Evolutionary conservation across 2,888 invertebrate species (phyloP).

Genomic region (Buathra laborator): DNA sequence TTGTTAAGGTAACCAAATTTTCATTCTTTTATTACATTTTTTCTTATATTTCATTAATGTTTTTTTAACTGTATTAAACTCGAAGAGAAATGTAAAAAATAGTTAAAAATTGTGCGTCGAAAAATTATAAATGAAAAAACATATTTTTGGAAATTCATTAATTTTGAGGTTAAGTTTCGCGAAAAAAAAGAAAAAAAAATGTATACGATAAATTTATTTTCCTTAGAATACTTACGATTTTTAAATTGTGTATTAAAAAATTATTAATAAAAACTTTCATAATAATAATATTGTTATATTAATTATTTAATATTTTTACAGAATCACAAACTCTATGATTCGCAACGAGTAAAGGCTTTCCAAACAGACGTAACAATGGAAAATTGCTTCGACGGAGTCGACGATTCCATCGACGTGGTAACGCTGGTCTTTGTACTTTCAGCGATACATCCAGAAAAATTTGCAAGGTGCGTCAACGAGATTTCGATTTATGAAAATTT

Average conservation of each 20-base stretch:
- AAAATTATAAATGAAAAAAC: too few species aligned
- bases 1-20: conserved; percentile 89
- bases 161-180: too few species aligned
- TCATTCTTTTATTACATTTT: conserved; percentile 3
- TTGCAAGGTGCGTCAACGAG: conserved; percentile 87
- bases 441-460: conserved; percentile 95
- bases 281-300: too few species aligned
- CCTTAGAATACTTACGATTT: too few species aligned
- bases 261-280: too few species aligned
- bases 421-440: conserved; percentile 98
- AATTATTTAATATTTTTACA: conserved; percentile 60
- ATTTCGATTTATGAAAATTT: conserved; percentile 8
- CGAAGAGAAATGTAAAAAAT: too few species aligned
- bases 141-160: too few species aligned
- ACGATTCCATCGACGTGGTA: conserved; percentile 90
- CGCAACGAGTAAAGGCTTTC: conserved; percentile 90
- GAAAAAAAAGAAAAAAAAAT: too few species aligned
- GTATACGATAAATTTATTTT: too few species aligned
- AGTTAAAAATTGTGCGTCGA: too few species aligned
- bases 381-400: conserved; percentile 86
- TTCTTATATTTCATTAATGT: neutral
- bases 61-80: too few species aligned
- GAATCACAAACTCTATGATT: conserved; percentile 88
- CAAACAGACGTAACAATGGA: conserved; percentile 93
- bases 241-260: too few species aligned